A percentile compares a stretch with the other conserved stretches of the same genome.
phyloP scores from a whole-genome alignment of 2,113 vertebrate genomes.

The Hippocampus zosterae region DNA sequence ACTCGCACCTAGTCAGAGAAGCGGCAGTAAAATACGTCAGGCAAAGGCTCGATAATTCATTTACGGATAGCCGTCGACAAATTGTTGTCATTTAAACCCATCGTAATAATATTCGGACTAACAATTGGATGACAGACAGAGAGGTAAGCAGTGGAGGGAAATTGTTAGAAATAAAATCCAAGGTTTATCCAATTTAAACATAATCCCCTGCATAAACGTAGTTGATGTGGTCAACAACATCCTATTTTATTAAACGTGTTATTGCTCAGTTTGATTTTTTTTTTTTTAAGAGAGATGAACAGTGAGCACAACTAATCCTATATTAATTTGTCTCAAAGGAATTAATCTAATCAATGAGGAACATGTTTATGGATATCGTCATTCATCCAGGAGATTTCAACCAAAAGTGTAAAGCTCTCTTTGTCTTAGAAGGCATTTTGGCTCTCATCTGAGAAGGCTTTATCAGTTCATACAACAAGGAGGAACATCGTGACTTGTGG shows the following conservation, averaged over 20 bases:
- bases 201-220: neutral
- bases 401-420: too few relatives aligned
- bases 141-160: neutral
- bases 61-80: neutral
- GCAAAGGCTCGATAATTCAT: neutral
- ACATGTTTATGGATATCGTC: too few relatives aligned
- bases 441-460: too few relatives aligned
- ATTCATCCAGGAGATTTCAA: too few relatives aligned
- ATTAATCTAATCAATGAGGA: too few relatives aligned
- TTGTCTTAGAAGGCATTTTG: too few relatives aligned
- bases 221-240: neutral
- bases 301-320: neutral
- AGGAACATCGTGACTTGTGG: constrained; percentile 9
- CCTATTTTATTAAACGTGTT: neutral
- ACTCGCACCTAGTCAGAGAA: constrained; percentile 81
- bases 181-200: neutral
- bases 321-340: too few relatives aligned
- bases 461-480: neutral
- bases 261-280: neutral
- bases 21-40: neutral
- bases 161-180: neutral
- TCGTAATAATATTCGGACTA: neutral
- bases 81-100: neutral
- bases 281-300: neutral
- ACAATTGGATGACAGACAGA: neutral